Percentiles rank a stretch among this genome's conserved stretches.
phyloP scores from a whole-genome alignment of 2,113 vertebrate species.

The Pelmatolapia mariae region DNA sequence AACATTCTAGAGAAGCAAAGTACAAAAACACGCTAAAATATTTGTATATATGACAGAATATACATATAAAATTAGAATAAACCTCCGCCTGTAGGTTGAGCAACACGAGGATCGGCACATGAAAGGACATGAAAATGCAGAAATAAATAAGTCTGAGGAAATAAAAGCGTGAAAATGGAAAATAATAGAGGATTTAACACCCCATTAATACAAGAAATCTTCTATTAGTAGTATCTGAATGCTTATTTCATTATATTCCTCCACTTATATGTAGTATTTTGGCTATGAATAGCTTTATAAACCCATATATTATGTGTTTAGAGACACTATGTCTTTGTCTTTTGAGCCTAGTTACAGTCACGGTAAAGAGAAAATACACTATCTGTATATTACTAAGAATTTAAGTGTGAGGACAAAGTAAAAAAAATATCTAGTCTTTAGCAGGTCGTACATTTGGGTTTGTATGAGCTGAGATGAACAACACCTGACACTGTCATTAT shows the following conservation, averaged over 20 bases:
- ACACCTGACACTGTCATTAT: neutral
- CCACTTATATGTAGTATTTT: neutral
- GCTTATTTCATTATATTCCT: neutral
- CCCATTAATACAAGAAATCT: neutral
- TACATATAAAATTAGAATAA: accelerated
- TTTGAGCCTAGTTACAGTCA: neutral
- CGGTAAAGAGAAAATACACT: neutral
- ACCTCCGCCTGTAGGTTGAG: neutral
- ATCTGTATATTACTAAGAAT: neutral
- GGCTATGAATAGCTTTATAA: neutral
- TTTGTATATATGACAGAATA: neutral
- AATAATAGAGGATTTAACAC: neutral
- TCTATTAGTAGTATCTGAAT: accelerated
- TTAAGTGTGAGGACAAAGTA: neutral
- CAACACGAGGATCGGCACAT: neutral
- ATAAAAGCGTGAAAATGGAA: neutral
- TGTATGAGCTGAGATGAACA: neutral
- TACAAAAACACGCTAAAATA: neutral
- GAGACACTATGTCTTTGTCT: neutral
- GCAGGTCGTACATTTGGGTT: neutral
- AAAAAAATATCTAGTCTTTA: neutral
- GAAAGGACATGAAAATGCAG: neutral
- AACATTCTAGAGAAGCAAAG: neutral
- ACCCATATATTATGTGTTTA: neutral
- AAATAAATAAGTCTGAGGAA: neutral